Percentiles rank a stretch among this genome's conserved stretches.
Evolutionary conservation across 2,113 vertebrate genomes (phyloP).

Genomic region (Ascaphus truei): DNA sequence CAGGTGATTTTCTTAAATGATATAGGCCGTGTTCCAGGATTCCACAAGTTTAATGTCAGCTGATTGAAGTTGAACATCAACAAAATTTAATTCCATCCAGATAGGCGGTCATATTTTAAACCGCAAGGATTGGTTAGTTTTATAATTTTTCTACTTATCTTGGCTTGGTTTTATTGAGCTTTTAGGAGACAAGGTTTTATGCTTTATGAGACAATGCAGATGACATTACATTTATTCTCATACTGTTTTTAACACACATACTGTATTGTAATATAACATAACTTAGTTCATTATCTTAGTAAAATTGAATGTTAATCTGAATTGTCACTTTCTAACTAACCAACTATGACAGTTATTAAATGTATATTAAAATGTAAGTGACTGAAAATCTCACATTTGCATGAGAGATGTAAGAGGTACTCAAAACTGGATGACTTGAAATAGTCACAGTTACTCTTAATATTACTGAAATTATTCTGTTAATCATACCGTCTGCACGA

Average conservation of each 20-base stretch:
- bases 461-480: too few relatives aligned
- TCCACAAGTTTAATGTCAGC: not conserved
- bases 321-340: not conserved
- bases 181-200: not conserved
- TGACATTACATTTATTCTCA: not conserved
- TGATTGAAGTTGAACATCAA: not conserved
- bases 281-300: not conserved
- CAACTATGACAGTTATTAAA: conserved; percentile 8
- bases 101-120: not conserved
- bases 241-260: not conserved
- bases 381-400: too few relatives aligned
- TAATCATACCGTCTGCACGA: too few relatives aligned
- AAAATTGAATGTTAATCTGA: not conserved
- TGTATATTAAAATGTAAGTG: too few relatives aligned
- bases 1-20: not conserved
- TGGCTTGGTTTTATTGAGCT: not conserved
- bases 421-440: too few relatives aligned
- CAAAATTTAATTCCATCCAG: not conserved
- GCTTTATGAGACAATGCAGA: not conserved
- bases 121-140: not conserved
- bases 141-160: not conserved
- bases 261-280: too few relatives aligned
- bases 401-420: too few relatives aligned
- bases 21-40: not conserved
- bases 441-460: too few relatives aligned